Conservation (phyloP, 2,888 invertebrate genomes). For the Helicoverpa assulta region DNA sequence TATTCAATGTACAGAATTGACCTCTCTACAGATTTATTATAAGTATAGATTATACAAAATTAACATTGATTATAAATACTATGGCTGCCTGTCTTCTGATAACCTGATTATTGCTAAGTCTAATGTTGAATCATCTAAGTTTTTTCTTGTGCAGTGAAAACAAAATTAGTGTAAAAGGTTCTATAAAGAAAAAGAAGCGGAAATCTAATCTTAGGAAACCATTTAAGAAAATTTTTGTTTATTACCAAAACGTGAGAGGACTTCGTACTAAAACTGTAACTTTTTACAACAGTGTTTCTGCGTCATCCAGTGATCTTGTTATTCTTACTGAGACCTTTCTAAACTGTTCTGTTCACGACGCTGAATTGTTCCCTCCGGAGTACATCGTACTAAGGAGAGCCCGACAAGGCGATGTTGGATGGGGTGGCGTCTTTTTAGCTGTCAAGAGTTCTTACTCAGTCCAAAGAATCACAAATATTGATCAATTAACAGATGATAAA, state of each 20-base stretch:
- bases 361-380: no score
- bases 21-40: no score
- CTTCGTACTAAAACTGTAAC: conserved; percentile 7
- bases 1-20: no score
- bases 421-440: conserved; percentile 8
- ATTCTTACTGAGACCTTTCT: conserved; percentile 8
- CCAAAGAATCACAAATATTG: conserved; percentile 15
- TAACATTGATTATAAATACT: conserved; percentile 8
- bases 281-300: conserved; percentile 2
- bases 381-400: background rate
- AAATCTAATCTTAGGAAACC: background rate
- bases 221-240: background rate
- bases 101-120: background rate
- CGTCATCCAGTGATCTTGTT: conserved; percentile 4
- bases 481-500: conserved; percentile 21
- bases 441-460: conserved; percentile 12
- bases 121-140: background rate
- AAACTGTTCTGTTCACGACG: conserved; percentile 4
- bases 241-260: conserved; percentile 17
- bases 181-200: background rate
- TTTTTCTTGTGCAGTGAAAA: conserved; percentile 11
- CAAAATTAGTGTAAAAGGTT: background rate
- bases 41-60: no score
- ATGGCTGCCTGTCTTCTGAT: background rate
- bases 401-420: conserved; percentile 1